phyloP scores from a whole-genome alignment of 2,888 invertebrate genomes.

The Odontothrips loti region DNA sequence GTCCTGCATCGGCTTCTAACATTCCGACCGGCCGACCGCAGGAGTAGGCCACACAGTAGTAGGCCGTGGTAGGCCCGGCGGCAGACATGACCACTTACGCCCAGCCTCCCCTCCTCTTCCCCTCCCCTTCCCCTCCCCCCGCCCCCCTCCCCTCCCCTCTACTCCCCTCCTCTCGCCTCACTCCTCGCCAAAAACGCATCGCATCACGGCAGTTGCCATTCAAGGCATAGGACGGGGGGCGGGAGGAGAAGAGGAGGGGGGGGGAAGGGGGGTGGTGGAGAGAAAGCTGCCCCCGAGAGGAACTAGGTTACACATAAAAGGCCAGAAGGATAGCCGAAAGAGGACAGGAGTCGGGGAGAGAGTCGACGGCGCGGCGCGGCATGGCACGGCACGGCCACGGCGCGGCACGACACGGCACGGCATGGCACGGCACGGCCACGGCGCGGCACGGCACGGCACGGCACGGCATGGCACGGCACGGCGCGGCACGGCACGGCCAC shows the following conservation, averaged over 20 bases:
- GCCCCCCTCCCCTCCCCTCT: background rate
- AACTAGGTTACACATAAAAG: conserved; percentile 25
- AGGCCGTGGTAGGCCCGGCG: background rate
- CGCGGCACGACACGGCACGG: too few relatives aligned
- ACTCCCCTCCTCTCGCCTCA: background rate
- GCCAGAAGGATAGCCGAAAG: conserved; percentile 3
- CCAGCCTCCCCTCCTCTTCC: background rate
- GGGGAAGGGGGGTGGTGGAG: background rate
- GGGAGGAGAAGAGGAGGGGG: background rate
- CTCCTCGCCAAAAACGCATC: background rate
- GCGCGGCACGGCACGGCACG: too few relatives aligned
- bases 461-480: too few relatives aligned
- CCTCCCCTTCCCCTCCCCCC: too few relatives aligned
- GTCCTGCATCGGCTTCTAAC: too few relatives aligned
- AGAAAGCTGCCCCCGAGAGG: background rate
- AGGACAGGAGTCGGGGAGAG: background rate
- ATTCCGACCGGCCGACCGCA: too few relatives aligned
- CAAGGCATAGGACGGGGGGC: background rate
- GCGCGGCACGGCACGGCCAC: too few relatives aligned
- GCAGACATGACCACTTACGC: background rate
- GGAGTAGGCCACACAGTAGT: too few relatives aligned
- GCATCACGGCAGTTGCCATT: background rate
- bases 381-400: too few relatives aligned
- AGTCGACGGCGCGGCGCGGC: background rate
- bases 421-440: too few relatives aligned